phyloP scores from a whole-genome alignment of 2,113 vertebrate genomes.

The Pavo muticus region DNA sequence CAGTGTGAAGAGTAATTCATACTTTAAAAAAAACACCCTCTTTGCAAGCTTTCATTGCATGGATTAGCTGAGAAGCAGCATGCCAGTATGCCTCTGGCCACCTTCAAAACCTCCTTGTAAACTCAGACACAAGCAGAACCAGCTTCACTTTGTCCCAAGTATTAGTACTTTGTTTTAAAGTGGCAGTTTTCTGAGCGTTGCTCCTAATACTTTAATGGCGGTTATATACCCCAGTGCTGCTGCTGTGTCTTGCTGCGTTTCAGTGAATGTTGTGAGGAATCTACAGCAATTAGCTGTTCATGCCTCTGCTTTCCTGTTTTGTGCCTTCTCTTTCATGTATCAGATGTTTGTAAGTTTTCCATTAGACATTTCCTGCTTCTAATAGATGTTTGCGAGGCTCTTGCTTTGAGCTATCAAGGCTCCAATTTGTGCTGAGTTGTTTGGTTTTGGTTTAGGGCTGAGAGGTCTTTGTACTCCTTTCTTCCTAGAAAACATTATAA shows the following conservation, averaged over 20 bases:
- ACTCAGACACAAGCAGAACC: slow-evolving; percentile 7
- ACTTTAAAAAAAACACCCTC: background rate
- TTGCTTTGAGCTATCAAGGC: slow-evolving; percentile 74
- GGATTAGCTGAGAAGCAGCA: slow-evolving; percentile 27
- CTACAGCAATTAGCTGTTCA: slow-evolving; percentile 75
- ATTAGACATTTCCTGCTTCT: slow-evolving; percentile 79
- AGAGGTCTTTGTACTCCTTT: slow-evolving; percentile 61
- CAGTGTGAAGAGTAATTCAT: background rate
- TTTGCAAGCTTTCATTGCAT: background rate
- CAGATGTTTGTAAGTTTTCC: slow-evolving; percentile 80
- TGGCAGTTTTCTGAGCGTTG: background rate
- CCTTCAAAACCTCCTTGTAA: slow-evolving; percentile 42
- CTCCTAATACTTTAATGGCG: slow-evolving; percentile 41
- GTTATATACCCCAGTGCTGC: slow-evolving; percentile 31
- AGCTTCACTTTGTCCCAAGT: background rate
- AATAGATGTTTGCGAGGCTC: slow-evolving; percentile 74
- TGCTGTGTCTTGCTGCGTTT: slow-evolving; percentile 68
- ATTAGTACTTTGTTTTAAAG: slow-evolving; percentile 6
- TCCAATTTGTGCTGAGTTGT: slow-evolving; percentile 71
- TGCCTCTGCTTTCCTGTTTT: slow-evolving; percentile 76
- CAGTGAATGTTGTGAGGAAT: slow-evolving; percentile 56
- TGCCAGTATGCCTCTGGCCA: background rate
- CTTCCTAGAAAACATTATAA: slow-evolving; percentile 59
- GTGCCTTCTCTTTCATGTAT: slow-evolving; percentile 77
- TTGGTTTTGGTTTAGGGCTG: slow-evolving; percentile 67